These are phyloP conservation scores for Tetragonula clypearis DNA, from an alignment of 1,140 invertebrate genomes.

Conservation along the genomic window DNA sequence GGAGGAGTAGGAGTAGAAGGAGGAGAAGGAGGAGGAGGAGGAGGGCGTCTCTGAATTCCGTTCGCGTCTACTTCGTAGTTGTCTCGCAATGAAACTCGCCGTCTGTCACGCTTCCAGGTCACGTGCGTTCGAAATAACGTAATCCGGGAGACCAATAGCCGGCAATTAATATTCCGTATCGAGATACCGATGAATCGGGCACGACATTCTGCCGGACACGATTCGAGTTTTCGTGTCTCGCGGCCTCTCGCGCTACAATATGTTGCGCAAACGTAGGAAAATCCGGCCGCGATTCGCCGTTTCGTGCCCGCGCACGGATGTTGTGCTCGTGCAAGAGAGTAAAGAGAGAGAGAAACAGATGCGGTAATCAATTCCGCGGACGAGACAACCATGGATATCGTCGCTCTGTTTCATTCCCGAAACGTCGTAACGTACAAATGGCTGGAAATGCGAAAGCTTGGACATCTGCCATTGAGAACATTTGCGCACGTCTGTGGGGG, in stretches of 20 bases:
- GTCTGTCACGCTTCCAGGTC: constrained; percentile 51
- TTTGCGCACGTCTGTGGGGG: background rate
- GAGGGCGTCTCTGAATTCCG: constrained; percentile 35
- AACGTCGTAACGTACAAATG: background rate
- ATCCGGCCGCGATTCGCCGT: constrained; percentile 36
- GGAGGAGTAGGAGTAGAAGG: background rate
- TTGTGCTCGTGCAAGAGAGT: background rate
- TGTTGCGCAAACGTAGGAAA: constrained; percentile 41
- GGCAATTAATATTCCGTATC: constrained; percentile 66
- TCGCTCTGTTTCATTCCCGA: no score
- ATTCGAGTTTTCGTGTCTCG: constrained; percentile 38
- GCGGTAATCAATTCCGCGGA: constrained; percentile 3
- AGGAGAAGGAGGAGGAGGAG: background rate
- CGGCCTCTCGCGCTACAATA: constrained; percentile 29
- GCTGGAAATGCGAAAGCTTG: background rate
- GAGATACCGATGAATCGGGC: constrained; percentile 55
- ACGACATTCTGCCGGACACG: constrained; percentile 31
- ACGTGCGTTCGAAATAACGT: constrained; percentile 63
- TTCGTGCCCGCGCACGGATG: background rate
- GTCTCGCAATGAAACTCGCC: constrained; percentile 32
- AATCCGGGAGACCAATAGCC: constrained; percentile 59
- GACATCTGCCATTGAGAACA: background rate
- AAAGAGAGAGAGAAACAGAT: background rate
- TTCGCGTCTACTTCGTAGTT: constrained; percentile 35
- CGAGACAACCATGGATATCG: background rate